Evolutionary conservation across 2,113 vertebrate species (phyloP).

Genomic region (Nanger granti): DNA sequence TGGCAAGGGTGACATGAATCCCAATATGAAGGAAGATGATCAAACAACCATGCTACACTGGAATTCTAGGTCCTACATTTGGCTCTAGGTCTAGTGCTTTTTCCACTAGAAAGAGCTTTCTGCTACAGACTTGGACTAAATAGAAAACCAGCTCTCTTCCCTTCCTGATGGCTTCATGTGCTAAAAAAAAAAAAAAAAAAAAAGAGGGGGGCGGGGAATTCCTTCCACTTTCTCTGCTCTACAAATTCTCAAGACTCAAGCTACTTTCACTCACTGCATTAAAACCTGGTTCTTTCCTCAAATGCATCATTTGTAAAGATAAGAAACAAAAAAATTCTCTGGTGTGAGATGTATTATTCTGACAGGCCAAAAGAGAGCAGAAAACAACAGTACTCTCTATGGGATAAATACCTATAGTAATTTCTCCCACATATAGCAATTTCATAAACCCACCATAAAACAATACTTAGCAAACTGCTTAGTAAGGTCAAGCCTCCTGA

Average conservation of each 20-base stretch:
- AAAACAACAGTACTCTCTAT: neutral
- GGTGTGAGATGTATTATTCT: neutral
- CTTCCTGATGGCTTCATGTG: neutral
- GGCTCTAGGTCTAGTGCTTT: neutral
- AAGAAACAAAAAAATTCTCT: neutral
- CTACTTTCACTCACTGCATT: conserved; percentile 6
- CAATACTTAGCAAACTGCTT: conserved; percentile 21
- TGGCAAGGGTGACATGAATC: neutral
- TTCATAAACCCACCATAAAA: neutral
- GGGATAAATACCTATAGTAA: neutral
- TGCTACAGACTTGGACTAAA: neutral
- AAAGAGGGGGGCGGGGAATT: neutral
- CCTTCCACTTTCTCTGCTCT: conserved; percentile 15
- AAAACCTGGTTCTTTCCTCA: neutral
- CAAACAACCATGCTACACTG: neutral
- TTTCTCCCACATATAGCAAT: neutral
- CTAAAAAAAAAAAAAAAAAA: neutral
- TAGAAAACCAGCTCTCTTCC: neutral
- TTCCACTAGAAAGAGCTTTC: neutral
- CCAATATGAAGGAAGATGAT: neutral
- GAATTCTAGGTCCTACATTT: neutral
- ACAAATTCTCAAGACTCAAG: conserved; percentile 8
- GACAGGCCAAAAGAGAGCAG: neutral
- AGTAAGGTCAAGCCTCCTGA: conserved; percentile 26
- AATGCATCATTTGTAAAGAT: neutral